phyloP scores from a whole-genome alignment of 1,140 invertebrate species.

The Diuraphis noxia region DNA sequence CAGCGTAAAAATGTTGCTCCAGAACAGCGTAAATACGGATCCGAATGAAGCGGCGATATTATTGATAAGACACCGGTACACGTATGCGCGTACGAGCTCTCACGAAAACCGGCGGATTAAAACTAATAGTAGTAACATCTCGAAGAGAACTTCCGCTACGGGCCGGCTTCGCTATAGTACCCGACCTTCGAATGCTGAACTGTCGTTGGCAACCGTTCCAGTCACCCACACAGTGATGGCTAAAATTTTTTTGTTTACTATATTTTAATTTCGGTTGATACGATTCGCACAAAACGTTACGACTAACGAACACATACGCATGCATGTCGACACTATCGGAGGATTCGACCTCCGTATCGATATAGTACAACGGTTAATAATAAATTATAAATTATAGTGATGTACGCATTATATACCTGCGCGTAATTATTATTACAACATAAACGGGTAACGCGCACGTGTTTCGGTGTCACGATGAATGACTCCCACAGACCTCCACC shows the following conservation, averaged over 20 bases:
- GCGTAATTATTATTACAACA: neutral
- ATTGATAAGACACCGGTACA: neutral
- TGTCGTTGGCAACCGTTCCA: slow-evolving; percentile 43
- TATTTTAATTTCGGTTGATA: neutral
- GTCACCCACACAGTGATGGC: slow-evolving; percentile 50
- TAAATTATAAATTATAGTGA: neutral
- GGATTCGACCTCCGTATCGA: neutral
- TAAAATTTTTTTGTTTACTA: slow-evolving; percentile 25
- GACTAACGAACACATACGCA: neutral
- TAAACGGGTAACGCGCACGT: neutral
- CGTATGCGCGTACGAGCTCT: neutral
- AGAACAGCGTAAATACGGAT: neutral
- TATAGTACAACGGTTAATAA: neutral
- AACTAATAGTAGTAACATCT: slow-evolving; percentile 32
- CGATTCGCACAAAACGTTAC: neutral
- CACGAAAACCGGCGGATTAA: slow-evolving; percentile 48
- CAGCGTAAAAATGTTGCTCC: neutral
- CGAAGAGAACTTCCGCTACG: slow-evolving; percentile 51
- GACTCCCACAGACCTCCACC: neutral
- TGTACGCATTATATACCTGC: neutral
- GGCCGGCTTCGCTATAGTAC: slow-evolving; percentile 29
- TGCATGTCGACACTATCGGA: neutral
- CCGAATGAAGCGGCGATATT: neutral
- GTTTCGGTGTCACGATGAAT: neutral
- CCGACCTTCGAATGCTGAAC: slow-evolving; percentile 41